phyloP scores from a whole-genome alignment of 2,113 vertebrate species.

The Salvelinus namaycush region DNA sequence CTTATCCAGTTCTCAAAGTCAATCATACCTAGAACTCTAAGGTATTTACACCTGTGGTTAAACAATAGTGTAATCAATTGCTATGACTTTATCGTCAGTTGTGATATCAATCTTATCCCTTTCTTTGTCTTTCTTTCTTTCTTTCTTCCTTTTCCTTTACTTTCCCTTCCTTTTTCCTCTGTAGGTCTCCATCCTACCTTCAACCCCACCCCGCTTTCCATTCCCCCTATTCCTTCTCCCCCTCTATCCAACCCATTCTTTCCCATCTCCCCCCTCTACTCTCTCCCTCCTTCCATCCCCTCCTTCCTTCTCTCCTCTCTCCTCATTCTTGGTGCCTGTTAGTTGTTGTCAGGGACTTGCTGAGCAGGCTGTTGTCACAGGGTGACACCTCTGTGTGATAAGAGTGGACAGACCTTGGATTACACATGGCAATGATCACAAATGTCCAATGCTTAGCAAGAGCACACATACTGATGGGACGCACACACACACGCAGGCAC shows the following conservation, averaged over 20 bases:
- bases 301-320: neutral
- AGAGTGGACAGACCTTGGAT: conserved; percentile 44
- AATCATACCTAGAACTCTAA: too few relatives aligned
- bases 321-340: neutral
- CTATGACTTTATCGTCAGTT: too few relatives aligned
- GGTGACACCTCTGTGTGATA: neutral
- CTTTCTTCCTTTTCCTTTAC: neutral
- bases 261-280: too few relatives aligned
- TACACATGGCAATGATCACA: conserved; percentile 33
- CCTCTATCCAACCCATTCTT: too few relatives aligned
- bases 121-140: neutral
- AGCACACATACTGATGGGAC: neutral
- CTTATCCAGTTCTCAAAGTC: too few relatives aligned
- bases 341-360: neutral
- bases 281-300: neutral
- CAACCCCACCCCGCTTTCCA: neutral
- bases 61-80: too few relatives aligned
- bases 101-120: neutral
- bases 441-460: neutral
- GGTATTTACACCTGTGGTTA: too few relatives aligned
- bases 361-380: neutral
- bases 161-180: neutral
- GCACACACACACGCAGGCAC: neutral
- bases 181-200: neutral
- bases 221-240: too few relatives aligned